Evolutionary conservation across 92 coral and sea anemone genomes (phyloP), one percentile per base, ranked within the genome.

Genomic region (Heteractis magnifica): DNA sequence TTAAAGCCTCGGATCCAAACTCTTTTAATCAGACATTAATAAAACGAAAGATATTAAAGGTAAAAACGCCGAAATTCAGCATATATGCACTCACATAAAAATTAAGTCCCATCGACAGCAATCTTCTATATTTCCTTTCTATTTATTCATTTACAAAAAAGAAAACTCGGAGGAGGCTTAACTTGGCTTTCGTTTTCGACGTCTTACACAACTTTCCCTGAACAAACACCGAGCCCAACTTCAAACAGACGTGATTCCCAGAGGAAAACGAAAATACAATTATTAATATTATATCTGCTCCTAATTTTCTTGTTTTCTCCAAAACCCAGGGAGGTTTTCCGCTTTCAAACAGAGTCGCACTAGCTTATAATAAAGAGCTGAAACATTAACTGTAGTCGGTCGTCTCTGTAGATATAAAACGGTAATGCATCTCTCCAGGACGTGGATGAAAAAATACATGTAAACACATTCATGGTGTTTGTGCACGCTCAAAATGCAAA

Each of bases 371-470:
- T 68, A 68, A 68, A 68, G 73, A 68, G n/a, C 49, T 68, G 49
- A 68, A 68, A 23, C 44, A 68, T 21, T 68, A 7, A 68, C 12
- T 68, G 14, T 8, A 68, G 73, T 26, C 73, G 73, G 73, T 68
- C 10, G 70, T 68, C 73, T 68, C 4, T 68, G 73, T 21, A 11
- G 73, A 68, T 68, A 68, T 68, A 68, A 68, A 68, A 68, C 73
- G 73, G 73, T 68, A 68, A 68, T 68, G 73, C 49, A 26, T 68
- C 73, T 68, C 73, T 26, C 23, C 73, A 48, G 73, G 73, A 68
- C 48, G 9, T 19, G 4, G 15, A 68, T 8, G 13, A 20, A 62
- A 12, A 68, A 20, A 68, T 68, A 68, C 73, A 68, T 5, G 12
- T 68, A 13, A 68, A 68, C 48, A 48, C 15, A 7, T 68, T 68